phyloP scores from a whole-genome alignment of 2,888 invertebrate species.

The Aphelenchoides bicaudatus region DNA sequence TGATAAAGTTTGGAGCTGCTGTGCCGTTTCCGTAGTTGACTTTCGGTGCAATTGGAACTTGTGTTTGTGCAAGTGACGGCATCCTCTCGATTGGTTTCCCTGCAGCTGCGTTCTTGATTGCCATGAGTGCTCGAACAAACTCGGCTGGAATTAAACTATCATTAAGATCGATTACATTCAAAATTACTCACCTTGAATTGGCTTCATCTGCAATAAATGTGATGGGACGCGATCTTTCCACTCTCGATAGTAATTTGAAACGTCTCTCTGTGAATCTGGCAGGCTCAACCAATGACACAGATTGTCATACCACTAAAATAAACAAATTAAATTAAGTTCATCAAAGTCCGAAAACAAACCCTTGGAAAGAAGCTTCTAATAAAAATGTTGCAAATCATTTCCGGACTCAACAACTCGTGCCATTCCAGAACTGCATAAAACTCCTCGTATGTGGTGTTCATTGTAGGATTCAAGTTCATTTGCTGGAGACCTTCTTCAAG shows the following conservation, averaged over 20 bases:
- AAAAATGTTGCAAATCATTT: conserved; percentile 75
- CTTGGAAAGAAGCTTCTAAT: conserved; percentile 87
- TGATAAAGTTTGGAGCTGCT: background rate
- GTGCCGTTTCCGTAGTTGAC: conserved; percentile 2
- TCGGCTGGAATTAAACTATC: conserved; percentile 23
- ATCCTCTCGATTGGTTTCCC: conserved; percentile 17
- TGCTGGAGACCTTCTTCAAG: conserved; percentile 66
- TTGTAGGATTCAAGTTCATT: conserved; percentile 43
- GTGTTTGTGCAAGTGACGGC: background rate
- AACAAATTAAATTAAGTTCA: conserved; percentile 1
- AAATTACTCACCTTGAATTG: conserved; percentile 29
- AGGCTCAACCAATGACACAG: conserved; percentile 75
- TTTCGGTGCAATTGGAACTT: conserved; percentile 2
- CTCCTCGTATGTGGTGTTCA: conserved; percentile 41
- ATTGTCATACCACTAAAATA: conserved; percentile 63
- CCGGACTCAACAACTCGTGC: conserved; percentile 77
- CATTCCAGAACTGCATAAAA: conserved; percentile 73
- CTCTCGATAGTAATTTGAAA: conserved; percentile 76
- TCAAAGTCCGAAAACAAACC: conserved; percentile 42
- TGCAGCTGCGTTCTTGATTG: conserved; percentile 23
- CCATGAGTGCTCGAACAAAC: conserved; percentile 21
- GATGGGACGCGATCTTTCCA: conserved; percentile 68
- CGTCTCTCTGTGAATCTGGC: conserved; percentile 82
- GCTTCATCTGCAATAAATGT: conserved; percentile 62
- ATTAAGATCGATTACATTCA: conserved; percentile 1